Evolutionary conservation across 1,140 invertebrate genomes (phyloP).

Genomic region (Drosophila mauritiana): DNA sequence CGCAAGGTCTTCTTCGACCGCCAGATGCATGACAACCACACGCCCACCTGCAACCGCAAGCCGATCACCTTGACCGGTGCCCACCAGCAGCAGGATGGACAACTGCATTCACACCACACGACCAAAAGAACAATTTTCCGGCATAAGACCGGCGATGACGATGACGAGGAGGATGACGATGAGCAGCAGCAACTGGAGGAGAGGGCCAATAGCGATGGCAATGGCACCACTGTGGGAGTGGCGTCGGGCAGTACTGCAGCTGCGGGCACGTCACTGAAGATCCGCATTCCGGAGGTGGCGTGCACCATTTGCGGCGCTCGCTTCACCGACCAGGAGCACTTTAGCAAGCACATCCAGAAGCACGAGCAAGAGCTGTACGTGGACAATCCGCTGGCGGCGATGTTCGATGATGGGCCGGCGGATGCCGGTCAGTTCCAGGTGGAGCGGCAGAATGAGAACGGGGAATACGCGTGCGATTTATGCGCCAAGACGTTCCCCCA

Average conservation of each 20-base stretch:
- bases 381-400: constrained; percentile 80
- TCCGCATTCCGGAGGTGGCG: constrained; percentile 77
- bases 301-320: constrained; percentile 80
- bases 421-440: constrained; percentile 81
- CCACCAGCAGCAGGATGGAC: constrained; percentile 55
- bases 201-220: background rate
- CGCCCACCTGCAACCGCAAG: constrained; percentile 81
- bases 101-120: constrained; percentile 19
- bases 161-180: constrained; percentile 72
- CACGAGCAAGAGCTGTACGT: constrained; percentile 82
- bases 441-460: constrained; percentile 81
- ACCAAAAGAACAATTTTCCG: constrained; percentile 50
- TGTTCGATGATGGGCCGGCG: constrained; percentile 82
- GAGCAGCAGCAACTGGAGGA: constrained; percentile 42
- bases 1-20: constrained; percentile 83
- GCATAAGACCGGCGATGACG: constrained; percentile 81
- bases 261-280: constrained; percentile 44
- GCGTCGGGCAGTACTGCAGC: constrained; percentile 5
- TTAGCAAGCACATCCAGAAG: constrained; percentile 80
- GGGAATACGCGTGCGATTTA: constrained; percentile 83
- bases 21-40: constrained; percentile 81
- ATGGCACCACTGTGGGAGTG: constrained; percentile 2
- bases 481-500: constrained; percentile 83
- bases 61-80: constrained; percentile 73
- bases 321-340: constrained; percentile 81